Percentiles rank a stretch among this genome's conserved stretches.
These are phyloP conservation scores for Nephrotoma appendiculata DNA, from an alignment of 2,888 invertebrate genomes.

Conservation along the genomic window DNA sequence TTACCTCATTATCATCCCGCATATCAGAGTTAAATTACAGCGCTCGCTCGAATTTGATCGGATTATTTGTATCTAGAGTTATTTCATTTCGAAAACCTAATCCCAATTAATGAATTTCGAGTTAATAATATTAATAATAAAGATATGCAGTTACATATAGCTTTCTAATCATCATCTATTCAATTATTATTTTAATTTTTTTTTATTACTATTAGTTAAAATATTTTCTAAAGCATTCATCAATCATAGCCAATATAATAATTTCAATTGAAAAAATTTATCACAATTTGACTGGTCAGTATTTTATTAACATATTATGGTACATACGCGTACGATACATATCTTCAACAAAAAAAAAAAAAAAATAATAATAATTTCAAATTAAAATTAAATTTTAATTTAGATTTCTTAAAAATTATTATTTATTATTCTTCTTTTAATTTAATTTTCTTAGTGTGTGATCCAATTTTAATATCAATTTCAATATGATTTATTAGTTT, in stretches of 20 bases:
- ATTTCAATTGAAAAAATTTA: not conserved
- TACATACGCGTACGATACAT: not conserved
- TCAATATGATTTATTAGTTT: not conserved
- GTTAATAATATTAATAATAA: not conserved
- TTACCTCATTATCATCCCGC: not conserved
- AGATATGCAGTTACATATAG: not conserved
- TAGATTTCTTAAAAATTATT: not conserved
- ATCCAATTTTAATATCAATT: not conserved
- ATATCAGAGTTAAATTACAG: not conserved
- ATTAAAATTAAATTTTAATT: not conserved
- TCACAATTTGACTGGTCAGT: not conserved
- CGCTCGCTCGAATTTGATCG: not conserved
- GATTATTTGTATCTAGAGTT: not conserved
- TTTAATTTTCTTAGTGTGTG: not conserved
- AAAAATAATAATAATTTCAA: not conserved
- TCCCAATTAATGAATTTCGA: not conserved
- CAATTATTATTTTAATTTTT: not conserved
- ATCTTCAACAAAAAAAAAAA: not conserved
- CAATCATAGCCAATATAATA: not conserved
- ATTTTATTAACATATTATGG: not conserved
- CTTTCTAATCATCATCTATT: not conserved
- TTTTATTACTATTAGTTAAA: not conserved
- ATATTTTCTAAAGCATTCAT: not conserved
- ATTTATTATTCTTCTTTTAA: not conserved
- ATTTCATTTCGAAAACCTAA: not conserved